These are phyloP conservation scores for Leptestheria dahalacensis DNA, from an alignment of 1,140 invertebrate species.

Conservation along the genomic window DNA sequence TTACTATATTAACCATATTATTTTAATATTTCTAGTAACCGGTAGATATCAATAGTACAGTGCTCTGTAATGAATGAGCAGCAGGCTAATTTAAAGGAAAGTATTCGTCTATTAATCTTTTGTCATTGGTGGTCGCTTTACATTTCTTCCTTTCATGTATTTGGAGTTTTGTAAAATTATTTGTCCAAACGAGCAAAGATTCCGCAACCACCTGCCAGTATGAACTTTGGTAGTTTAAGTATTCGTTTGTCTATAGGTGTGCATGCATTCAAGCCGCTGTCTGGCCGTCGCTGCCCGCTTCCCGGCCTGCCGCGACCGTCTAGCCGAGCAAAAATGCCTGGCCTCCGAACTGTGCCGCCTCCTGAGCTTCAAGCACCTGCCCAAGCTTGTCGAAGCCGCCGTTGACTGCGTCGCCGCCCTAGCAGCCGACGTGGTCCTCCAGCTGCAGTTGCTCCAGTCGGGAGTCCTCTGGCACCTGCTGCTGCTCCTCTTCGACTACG, in stretches of 20 bases:
- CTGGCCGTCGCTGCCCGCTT: slow-evolving; percentile 92
- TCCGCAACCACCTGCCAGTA: too few relatives aligned
- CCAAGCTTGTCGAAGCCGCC: slow-evolving; percentile 58
- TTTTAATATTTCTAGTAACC: too few relatives aligned
- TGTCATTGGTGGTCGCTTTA: too few relatives aligned
- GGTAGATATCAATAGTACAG: too few relatives aligned
- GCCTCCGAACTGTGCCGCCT: slow-evolving; percentile 78
- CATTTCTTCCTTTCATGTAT: too few relatives aligned
- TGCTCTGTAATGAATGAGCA: too few relatives aligned
- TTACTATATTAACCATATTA: too few relatives aligned
- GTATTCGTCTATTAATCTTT: too few relatives aligned
- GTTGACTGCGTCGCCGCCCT: slow-evolving; percentile 73
- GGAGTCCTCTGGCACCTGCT: slow-evolving; percentile 87
- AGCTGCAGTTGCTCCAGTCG: slow-evolving; percentile 76
- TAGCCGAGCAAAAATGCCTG: slow-evolving; percentile 70
- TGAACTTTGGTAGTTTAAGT: not conserved
- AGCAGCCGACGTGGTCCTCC: slow-evolving; percentile 63
- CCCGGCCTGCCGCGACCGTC: slow-evolving; percentile 69
- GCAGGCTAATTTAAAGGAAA: too few relatives aligned
- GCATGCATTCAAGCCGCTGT: slow-evolving; percentile 75
- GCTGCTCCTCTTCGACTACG: slow-evolving; percentile 83
- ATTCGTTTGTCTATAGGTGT: slow-evolving; percentile 47
- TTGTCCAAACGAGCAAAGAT: too few relatives aligned
- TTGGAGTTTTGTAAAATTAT: too few relatives aligned
- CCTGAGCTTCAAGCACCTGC: slow-evolving; percentile 74